A percentile compares a stretch with the other conserved stretches of the same genome.
Conservation (phyloP, 2,888 invertebrate species). For the Ecliptopera silaceata region DNA sequence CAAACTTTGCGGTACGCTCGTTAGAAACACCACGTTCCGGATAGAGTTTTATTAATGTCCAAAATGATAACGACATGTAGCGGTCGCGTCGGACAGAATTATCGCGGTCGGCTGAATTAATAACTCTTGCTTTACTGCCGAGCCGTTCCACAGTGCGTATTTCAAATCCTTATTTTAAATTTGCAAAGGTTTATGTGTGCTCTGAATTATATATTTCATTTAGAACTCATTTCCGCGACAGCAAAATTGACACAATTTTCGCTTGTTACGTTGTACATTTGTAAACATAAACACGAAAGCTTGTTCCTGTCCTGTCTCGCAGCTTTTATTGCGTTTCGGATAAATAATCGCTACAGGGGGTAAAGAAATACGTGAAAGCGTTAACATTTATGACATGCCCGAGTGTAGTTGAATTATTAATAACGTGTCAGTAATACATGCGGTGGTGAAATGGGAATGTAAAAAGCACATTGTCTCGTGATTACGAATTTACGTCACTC, state of each 20-base stretch:
- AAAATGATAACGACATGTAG: constrained; percentile 72
- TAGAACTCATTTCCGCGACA: constrained; percentile 34
- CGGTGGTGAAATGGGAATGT: constrained; percentile 28
- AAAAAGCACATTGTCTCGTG: constrained; percentile 56
- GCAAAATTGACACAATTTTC: constrained; percentile 31
- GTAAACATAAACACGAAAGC: constrained; percentile 32
- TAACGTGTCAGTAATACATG: constrained; percentile 40
- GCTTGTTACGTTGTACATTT: constrained; percentile 29
- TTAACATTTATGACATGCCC: constrained; percentile 42
- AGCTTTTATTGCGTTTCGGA: constrained; percentile 34
- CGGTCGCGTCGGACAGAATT: constrained; percentile 53
- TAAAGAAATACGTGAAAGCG: constrained; percentile 35
- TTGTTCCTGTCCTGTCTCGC: constrained; percentile 33
- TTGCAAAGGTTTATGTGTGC: constrained; percentile 48
- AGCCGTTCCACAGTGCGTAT: constrained; percentile 53
- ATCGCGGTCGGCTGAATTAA: constrained; percentile 68
- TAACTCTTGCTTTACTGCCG: constrained; percentile 59
- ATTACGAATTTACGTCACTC: constrained; percentile 68
- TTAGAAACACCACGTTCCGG: constrained; percentile 57
- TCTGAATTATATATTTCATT: constrained; percentile 48
- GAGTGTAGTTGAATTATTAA: constrained; percentile 44
- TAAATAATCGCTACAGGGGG: constrained; percentile 36
- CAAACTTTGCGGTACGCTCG: constrained; percentile 59
- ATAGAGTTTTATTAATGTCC: constrained; percentile 73
- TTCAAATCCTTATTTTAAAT: constrained; percentile 60